Evolutionary conservation across 2,797 vertebrate species (phyloP).

Genomic region (Eremophila alpestris): DNA sequence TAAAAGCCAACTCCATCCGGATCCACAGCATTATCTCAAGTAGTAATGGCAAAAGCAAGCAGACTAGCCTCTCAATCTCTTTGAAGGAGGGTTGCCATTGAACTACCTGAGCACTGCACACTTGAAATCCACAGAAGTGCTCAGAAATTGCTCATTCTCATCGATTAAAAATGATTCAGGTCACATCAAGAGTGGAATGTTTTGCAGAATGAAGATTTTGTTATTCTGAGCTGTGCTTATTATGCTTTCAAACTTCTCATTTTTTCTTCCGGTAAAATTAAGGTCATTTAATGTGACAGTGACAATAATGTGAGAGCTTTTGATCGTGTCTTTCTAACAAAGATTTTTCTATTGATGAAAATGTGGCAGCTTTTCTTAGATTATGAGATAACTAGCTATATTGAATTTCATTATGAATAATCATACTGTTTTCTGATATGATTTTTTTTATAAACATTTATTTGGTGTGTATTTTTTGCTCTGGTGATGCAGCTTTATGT

Average conservation of each 20-base stretch:
- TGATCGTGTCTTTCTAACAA: not conserved
- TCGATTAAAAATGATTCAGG: accelerated
- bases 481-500: not conserved
- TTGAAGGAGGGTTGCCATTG: not conserved
- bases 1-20: not conserved
- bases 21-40: not conserved
- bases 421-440: not conserved
- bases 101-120: not conserved
- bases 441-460: not conserved
- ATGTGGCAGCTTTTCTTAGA: not conserved
- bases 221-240: not conserved
- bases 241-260: not conserved
- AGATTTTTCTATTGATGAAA: not conserved
- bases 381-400: not conserved
- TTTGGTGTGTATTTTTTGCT: not conserved
- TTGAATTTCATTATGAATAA: constrained; percentile 10
- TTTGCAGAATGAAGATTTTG: not conserved
- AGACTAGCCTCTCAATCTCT: not conserved
- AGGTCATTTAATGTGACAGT: not conserved
- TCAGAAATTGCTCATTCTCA: not conserved
- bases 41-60: not conserved
- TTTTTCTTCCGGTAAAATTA: constrained; percentile 1
- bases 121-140: not conserved
- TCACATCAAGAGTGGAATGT: not conserved
- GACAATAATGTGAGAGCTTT: not conserved